Base-by-base conservation (phyloP, 2,113 vertebrate genomes). In the Anser brachyrhynchus region DNA sequence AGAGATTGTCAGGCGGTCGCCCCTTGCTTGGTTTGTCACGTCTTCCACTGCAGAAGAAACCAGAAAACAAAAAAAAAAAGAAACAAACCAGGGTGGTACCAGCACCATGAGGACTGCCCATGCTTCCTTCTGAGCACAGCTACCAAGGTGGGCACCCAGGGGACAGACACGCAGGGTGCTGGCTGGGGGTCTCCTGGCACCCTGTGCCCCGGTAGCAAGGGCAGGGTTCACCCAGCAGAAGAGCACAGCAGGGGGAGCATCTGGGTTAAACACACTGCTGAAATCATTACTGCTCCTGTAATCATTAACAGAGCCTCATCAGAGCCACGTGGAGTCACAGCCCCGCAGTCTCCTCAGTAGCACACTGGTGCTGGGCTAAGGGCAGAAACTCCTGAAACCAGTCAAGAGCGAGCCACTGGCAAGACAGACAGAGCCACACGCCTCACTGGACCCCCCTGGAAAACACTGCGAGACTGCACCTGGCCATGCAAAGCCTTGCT, bases 401-500 rank as follows among this genome's bases (percentile, higher is more conserved):
- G 2, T 66, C 44, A 35, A 25, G 46, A 57, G 25, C 28, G 21
- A 22, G 79, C 13, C 0, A 0, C 35, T 10, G n/a, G 35, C 8
- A 7, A 52, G 14, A 25, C 3, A 23, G 11, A 59, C 11, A 44
- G 35, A 25, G 33, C 39, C 4, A 5, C 1, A 43, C 54, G 66
- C 6, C 16, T 69, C 16, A 31, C 2, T 1, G 2, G 3, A 20
- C 6, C 4, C 43, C 6, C 4, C 7, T 35, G 8, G 1, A 72
- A 75, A 79, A 26, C 61, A 20, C 11, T 2, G 20, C 87, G 23
- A 52, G 57, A 10, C 9, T 3, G 1, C 55, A 7, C 23, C 5
- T 0, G 0, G 9, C 71, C 10, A 8, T 0, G 4, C 43, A 29
- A 37, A 1, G 0, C 31, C 23, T 6, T 11, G 29, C 71, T 57